These are phyloP conservation scores for Halcyon badia DNA, from an alignment of 2,797 vertebrate species.

Conservation along the genomic window DNA sequence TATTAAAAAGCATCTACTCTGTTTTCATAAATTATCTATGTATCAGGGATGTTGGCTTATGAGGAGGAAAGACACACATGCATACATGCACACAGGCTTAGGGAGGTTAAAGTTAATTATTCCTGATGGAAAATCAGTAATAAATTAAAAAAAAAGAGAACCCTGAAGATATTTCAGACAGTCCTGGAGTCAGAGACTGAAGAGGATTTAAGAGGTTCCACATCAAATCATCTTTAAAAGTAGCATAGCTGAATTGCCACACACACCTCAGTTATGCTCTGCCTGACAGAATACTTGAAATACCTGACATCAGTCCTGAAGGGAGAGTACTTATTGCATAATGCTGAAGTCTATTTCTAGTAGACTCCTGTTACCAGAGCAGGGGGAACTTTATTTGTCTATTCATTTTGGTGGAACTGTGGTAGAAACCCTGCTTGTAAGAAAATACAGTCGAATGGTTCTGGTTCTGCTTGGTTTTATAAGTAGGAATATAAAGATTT, in stretches of 20 bases:
- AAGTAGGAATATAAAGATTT: neutral
- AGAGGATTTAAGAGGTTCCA: neutral
- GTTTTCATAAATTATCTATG: constrained; percentile 85
- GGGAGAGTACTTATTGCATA: neutral
- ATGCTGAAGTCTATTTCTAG: neutral
- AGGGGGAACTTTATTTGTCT: neutral
- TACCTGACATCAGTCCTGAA: neutral
- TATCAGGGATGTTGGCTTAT: constrained; percentile 49
- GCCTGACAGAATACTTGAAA: neutral
- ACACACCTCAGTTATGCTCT: neutral
- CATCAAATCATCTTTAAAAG: neutral
- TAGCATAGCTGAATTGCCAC: neutral
- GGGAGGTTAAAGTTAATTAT: constrained; percentile 69
- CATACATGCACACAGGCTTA: neutral
- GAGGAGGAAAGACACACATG: neutral
- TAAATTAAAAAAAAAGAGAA: neutral
- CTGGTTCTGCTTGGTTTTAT: neutral
- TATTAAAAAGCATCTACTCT: constrained; percentile 81
- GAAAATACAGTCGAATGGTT: neutral
- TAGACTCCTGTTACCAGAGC: neutral
- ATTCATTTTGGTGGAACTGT: neutral
- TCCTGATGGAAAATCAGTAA: neutral
- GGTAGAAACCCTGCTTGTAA: neutral
- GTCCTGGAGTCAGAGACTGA: neutral
- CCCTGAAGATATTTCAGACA: neutral